phyloP scores from a whole-genome alignment of 2,888 invertebrate species.

The Pyralis farinalis region DNA sequence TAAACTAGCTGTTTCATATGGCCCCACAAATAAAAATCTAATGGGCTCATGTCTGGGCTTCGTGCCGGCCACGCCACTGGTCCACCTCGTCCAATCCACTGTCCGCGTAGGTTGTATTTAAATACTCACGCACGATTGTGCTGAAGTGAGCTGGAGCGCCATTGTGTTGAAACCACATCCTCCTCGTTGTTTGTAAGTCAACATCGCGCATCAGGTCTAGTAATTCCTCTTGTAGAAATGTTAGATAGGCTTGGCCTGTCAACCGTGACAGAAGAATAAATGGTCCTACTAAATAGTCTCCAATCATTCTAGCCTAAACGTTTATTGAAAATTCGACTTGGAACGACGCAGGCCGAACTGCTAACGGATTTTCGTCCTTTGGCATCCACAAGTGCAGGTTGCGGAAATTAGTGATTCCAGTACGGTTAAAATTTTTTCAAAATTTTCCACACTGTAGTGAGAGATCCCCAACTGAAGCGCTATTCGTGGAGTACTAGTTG shows the following conservation, averaged over 20 bases:
- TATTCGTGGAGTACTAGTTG: constrained; percentile 9
- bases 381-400: background rate
- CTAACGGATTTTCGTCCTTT: no score
- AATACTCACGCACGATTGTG: background rate
- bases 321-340: background rate
- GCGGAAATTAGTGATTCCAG: background rate
- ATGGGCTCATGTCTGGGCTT: background rate
- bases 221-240: background rate
- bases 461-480: constrained; percentile 8
- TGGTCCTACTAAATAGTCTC: background rate
- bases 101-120: background rate
- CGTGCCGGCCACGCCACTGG: background rate
- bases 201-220: background rate
- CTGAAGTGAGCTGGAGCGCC: background rate
- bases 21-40: no score
- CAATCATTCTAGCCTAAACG: background rate
- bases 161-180: background rate
- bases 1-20: no score
- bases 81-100: background rate
- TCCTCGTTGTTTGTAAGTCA: background rate
- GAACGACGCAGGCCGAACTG: background rate
- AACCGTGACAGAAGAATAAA: background rate
- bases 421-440: constrained; percentile 5
- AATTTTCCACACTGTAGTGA: constrained; percentile 11
- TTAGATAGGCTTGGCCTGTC: background rate